Base-by-base conservation (phyloP, 2,888 invertebrate genomes). In the Thyatira batis region DNA sequence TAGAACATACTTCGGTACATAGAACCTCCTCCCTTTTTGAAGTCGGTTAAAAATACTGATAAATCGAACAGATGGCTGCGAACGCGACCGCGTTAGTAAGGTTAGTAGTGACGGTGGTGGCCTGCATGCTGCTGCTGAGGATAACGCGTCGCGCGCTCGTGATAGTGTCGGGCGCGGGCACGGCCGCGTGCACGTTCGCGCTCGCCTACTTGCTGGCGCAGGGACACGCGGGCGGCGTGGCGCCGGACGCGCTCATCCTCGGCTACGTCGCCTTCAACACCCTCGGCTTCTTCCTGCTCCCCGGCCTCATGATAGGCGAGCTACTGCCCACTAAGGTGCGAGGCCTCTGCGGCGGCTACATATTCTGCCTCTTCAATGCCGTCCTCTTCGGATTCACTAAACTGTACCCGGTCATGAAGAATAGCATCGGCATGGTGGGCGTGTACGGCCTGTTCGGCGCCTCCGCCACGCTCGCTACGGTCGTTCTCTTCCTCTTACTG, bases 231-330 rank as follows among this genome's bases (percentile, higher is more conserved):
- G 52, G 73, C 8, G 88, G 87, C 33, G 28, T 81, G 52, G 53
- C 78, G 0, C 79, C 83, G 0, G 86, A 89, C 0, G 57, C 73
- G 0, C 81, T 92, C 52, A 90, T 96, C 1, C 81, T 96, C n/a
- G 77, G 93, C 30, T 96, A 96, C 79, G 95, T 96, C 17, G 95
- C 94, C 5, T 93, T 94, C 64, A 96, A 96, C 78, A 96, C 96
- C 0, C 77, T 95, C 28, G 95, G 95, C 1, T 93, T 96, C 71
- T 94, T 96, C 93, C 93, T 95, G 1, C 91, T 96, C 60, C 96
- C 96, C 0, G 95, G 95, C 17, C 93, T 96, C 25, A 94, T 96
- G 94, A 93, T 95, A 17, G 95, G 95, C 0, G 96, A 96, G 82
- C 88, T 96, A 1, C 93, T 96, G 9, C 96, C 96, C 0, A 94